Percentiles rank a stretch among this genome's conserved stretches.
These are phyloP conservation scores for Scrobipalpa atriplicella DNA, from an alignment of 2,888 invertebrate species.

Conservation along the genomic window DNA sequence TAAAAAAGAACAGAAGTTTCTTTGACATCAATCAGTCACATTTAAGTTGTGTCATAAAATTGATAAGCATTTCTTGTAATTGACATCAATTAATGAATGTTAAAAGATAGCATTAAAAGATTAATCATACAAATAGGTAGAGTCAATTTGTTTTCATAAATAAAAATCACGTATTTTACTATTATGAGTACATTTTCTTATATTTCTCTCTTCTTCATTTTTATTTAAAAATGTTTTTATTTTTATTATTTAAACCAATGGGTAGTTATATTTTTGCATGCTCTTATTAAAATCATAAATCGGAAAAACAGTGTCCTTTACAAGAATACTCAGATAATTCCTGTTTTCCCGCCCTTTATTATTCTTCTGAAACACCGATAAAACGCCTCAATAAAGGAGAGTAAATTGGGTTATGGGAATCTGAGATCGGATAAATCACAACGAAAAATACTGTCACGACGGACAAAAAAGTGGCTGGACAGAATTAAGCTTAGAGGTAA, in stretches of 20 bases:
- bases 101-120: conserved; percentile 19
- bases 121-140: conserved; percentile 27
- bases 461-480: conserved; percentile 57
- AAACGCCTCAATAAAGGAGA: conserved; percentile 57
- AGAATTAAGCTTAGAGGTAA: background rate
- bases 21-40: conserved; percentile 29
- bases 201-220: no score
- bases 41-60: conserved; percentile 34
- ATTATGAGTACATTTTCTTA: no score
- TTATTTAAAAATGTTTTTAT: no score
- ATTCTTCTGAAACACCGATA: conserved; percentile 51
- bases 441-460: conserved; percentile 77
- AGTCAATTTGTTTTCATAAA: no score
- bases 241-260: no score
- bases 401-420: conserved; percentile 77
- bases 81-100: conserved; percentile 27
- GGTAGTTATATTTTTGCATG: no score
- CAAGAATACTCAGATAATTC: conserved; percentile 32
- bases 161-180: no score
- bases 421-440: conserved; percentile 72
- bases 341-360: conserved; percentile 34
- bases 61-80: conserved; percentile 23
- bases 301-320: no score
- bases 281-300: no score
- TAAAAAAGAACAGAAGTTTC: conserved; percentile 2